Base-by-base conservation (phyloP, 2,888 invertebrate genomes). In the Agonopterix arenella region DNA sequence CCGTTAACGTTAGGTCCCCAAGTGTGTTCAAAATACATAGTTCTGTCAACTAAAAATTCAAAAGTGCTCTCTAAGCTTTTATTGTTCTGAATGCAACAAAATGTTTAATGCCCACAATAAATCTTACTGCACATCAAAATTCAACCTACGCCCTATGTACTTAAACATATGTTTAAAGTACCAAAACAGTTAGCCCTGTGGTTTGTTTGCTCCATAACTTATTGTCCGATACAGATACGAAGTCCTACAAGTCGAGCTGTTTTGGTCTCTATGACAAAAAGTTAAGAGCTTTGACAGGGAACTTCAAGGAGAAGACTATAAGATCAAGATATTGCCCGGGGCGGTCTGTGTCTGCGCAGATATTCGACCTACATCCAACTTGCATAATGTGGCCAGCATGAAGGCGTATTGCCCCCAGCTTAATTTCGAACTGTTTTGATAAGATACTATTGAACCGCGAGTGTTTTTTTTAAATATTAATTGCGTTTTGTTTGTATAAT, bases 171-270 rank as follows among this genome's bases (percentile, higher is more conserved):
- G 41, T 40, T 47, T 38, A 28, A 46, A 44, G 48, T 48, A 28
- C 28, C 28, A 5, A 28, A 28, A 52, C 52, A 52, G 52, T 52
- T 52, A 52, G 11, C 51, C 46, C 51, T 46, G 52, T n/a, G 49
- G 52, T 52, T 48, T 49, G 52, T 49, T 49, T 49, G 47, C 48
- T 43, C 48, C 45, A 43, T 52, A 49, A 49, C 44, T 49, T 49
- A 47, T n/a, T 28, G 28, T 28, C 28, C 28, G 7, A 28, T 28
- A 5, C 28, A 28, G 28, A 28, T 28, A 28, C 5, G 28, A 28
- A 28, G 4, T 5, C 28, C 28, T 28, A 28, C 28, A 5, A 28
- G 5, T 28, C 28, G 28, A 5, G 5, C 42, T 28, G 28, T 28
- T 28, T 28, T 28, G 28, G 28, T 28, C 28, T 28, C 7, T 28